Evolutionary conservation across 2,888 invertebrate species (phyloP), one percentile per base, ranked within the genome.

Genomic region (Parnassius orleans): DNA sequence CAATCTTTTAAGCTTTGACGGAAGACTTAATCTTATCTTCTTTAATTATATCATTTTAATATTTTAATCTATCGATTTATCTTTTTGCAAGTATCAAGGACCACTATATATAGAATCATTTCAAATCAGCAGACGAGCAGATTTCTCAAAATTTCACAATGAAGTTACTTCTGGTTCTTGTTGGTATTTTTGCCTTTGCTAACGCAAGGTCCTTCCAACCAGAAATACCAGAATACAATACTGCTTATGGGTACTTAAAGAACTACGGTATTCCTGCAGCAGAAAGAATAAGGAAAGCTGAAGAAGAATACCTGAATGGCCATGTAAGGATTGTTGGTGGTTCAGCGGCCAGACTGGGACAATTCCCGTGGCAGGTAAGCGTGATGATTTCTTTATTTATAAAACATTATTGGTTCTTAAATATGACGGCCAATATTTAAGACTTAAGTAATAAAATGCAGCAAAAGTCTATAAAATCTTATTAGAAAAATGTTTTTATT

Each of bases 221-320:
- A 59, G 64, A 65, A 14, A 24, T 62, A 15, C 57, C 66, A 12
- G 62, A 53, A 5, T 61, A 33, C 10, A 66, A 68, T 54, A 72
- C 76, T 1, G 78, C 73, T 2, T 81, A 72, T 65, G 80, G 80
- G 9, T 85, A 84, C 61, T 64, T 83, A 15, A 65, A 70, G 24
- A 80, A 73, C 44, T 69, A 72, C 65, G 83, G 82, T 12, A 75
- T 85, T 52, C 79, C 83, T 1, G 67, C 68, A 61, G 82, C 76
- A 2, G 76, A 82, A 53, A 72, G 71, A 60, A 76, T 84, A 44
- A 72, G 66, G 3, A 69, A 72, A 44, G 72, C 73, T 2, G 84
- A 84, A 66, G 71, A 73, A 57, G 69, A 75, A 47, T 68, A 66
- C 48, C 60, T 42, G 2, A 65, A 46, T 33, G 68, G 66, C 1